Evolutionary conservation across 1,140 invertebrate genomes (phyloP).

Genomic region (Neelides sp.): DNA sequence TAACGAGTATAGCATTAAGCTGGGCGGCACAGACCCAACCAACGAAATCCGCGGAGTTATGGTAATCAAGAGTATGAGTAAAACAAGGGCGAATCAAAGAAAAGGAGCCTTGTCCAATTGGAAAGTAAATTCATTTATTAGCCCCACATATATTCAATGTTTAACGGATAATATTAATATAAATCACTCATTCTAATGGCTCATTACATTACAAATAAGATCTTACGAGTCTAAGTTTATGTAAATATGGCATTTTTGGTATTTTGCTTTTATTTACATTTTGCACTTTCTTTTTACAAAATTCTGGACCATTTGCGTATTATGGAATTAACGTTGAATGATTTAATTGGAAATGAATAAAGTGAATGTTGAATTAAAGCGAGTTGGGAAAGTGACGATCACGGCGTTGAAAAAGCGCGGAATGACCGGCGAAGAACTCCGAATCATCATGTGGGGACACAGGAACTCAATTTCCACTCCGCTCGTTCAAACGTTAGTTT

Average conservation of each 20-base stretch:
- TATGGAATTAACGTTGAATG: too few species aligned
- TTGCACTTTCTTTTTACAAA: slow-evolving; percentile 2
- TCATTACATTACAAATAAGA: background rate
- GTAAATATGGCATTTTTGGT: too few species aligned
- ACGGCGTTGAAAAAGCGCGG: slow-evolving; percentile 63
- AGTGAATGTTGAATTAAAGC: too few species aligned
- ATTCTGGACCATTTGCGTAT: too few species aligned
- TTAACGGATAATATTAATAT: background rate
- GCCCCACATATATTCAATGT: background rate
- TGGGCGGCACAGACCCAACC: slow-evolving; percentile 61
- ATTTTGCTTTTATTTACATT: slow-evolving; percentile 1
- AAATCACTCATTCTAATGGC: background rate
- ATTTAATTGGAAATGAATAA: too few species aligned
- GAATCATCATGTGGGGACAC: slow-evolving; percentile 71
- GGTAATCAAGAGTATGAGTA: slow-evolving; percentile 94
- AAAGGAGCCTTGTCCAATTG: slow-evolving; percentile 94
- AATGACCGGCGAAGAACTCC: slow-evolving; percentile 71
- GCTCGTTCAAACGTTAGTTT: slow-evolving; percentile 45
- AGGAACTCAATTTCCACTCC: slow-evolving; percentile 71
- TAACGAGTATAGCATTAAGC: slow-evolving; percentile 85
- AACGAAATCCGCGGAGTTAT: slow-evolving; percentile 82
- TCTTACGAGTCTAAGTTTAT: background rate
- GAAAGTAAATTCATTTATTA: slow-evolving; percentile 55
- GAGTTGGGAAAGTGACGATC: slow-evolving; percentile 75
- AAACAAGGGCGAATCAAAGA: slow-evolving; percentile 86